Evolutionary conservation across 1,140 invertebrate species (phyloP).

Genomic region (Drosophila virilis): DNA sequence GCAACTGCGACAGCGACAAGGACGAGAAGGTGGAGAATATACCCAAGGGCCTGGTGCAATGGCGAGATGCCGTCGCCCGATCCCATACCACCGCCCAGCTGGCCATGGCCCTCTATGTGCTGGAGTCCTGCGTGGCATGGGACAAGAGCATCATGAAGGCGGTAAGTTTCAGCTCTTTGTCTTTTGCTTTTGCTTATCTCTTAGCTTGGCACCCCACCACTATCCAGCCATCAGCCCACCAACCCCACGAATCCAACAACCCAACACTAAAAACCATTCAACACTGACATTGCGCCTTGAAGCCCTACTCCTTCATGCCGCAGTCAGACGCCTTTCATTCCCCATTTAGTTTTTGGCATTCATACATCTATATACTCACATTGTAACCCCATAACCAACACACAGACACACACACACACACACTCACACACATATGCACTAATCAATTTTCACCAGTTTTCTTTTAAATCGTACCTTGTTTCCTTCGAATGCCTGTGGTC

Average conservation of each 20-base stretch:
- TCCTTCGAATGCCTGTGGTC: not conserved
- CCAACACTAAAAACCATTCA: not conserved
- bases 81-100: conserved; percentile 95
- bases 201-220: conserved; percentile 41
- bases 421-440: conserved; percentile 18
- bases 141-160: conserved; percentile 99
- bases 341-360: conserved; percentile 21
- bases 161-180: conserved; percentile 87
- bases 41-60: conserved; percentile 91
- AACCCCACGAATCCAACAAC: not conserved
- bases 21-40: conserved; percentile 84
- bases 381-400: conserved; percentile 10
- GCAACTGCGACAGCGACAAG: conserved; percentile 79
- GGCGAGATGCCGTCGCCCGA: conserved; percentile 94
- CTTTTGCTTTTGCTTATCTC: conserved; percentile 35
- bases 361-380: conserved; percentile 21
- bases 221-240: not conserved
- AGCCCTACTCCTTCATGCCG: too few species aligned
- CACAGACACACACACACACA: conserved; percentile 8
- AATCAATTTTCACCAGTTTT: conserved; percentile 11
- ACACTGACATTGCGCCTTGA: not conserved
- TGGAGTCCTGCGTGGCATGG: conserved; percentile 97
- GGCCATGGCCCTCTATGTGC: conserved; percentile 94
- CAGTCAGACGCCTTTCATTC: not conserved
- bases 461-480: not conserved